phyloP scores from a whole-genome alignment of 2,888 invertebrate species.

The Watsonalla cultraria region DNA sequence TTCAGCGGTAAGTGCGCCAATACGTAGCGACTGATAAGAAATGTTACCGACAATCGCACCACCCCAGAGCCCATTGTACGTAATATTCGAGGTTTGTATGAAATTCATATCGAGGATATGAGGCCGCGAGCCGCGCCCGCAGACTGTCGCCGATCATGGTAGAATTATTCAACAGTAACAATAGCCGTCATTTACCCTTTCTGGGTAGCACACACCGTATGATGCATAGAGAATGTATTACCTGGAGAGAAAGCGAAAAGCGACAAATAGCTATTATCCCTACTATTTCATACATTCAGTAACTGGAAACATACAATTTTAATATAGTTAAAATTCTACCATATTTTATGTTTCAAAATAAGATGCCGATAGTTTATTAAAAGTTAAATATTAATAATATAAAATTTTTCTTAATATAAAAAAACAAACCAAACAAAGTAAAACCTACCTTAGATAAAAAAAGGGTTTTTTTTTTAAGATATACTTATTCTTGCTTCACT shows the following conservation, averaged over 20 bases:
- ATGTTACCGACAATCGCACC: slow-evolving; percentile 50
- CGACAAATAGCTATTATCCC: neutral
- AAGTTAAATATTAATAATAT: too few relatives aligned
- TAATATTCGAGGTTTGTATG: slow-evolving; percentile 41
- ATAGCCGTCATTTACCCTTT: slow-evolving; percentile 29
- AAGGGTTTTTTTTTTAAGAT: too few relatives aligned
- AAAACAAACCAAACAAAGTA: too few relatives aligned
- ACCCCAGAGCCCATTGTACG: slow-evolving; percentile 42
- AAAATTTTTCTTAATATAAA: too few relatives aligned
- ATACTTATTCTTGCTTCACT: too few relatives aligned
- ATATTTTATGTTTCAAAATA: too few relatives aligned
- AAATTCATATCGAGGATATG: slow-evolving; percentile 42
- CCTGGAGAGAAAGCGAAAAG: neutral
- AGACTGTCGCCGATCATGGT: slow-evolving; percentile 17
- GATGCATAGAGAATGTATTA: neutral
- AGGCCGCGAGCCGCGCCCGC: slow-evolving; percentile 4
- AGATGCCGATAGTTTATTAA: too few relatives aligned
- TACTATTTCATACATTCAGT: too few relatives aligned
- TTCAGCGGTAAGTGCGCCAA: slow-evolving; percentile 55
- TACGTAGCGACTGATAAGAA: slow-evolving; percentile 56
- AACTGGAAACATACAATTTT: too few relatives aligned
- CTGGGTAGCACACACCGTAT: slow-evolving; percentile 10
- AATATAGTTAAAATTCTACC: too few relatives aligned
- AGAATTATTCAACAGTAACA: slow-evolving; percentile 36
- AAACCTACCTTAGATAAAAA: too few relatives aligned